Conservation (phyloP, 2,888 invertebrate species). For the Cantharis flavilabris region DNA sequence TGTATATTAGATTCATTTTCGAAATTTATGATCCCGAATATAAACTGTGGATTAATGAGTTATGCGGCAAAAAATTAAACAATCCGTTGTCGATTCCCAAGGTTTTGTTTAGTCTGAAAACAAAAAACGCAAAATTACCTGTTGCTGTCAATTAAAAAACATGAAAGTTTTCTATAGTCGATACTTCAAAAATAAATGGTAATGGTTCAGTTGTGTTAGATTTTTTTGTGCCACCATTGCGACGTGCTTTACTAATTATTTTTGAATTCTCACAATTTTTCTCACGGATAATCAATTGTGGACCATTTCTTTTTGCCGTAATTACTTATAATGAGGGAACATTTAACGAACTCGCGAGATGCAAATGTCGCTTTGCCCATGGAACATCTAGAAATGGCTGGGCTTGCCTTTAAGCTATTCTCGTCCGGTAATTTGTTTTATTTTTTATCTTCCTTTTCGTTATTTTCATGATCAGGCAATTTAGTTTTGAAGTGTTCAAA, state of each 20-base stretch:
- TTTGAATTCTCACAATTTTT: constrained; percentile 19
- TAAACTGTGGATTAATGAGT: constrained; percentile 24
- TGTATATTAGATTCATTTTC: constrained; percentile 33
- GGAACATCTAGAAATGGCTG: neutral
- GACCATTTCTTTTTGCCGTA: constrained; percentile 2
- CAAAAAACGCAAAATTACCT: constrained; percentile 6
- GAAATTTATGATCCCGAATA: constrained; percentile 30
- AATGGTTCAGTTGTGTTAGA: constrained; percentile 6
- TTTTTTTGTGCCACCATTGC: constrained; percentile 11
- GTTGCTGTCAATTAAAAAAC: constrained; percentile 16
- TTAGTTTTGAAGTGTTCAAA: constrained; percentile 12
- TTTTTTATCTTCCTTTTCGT: constrained; percentile 9
- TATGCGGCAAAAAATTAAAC: constrained; percentile 10
- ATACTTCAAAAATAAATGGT: constrained; percentile 16
- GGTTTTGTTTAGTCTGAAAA: constrained; percentile 2
- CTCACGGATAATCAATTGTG: constrained; percentile 26
- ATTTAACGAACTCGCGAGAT: constrained; percentile 14
- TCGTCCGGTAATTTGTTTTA: constrained; percentile 13
- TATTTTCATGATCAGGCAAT: constrained; percentile 15
- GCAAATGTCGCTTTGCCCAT: constrained; percentile 16
- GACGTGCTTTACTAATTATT: constrained; percentile 26
- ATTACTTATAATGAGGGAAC: constrained; percentile 13
- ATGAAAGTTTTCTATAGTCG: constrained; percentile 12
- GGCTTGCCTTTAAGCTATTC: constrained; percentile 7
- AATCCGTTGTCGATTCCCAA: neutral